Evolutionary conservation across 2,797 vertebrate genomes (phyloP).

Genomic region (Myotis myotis): DNA sequence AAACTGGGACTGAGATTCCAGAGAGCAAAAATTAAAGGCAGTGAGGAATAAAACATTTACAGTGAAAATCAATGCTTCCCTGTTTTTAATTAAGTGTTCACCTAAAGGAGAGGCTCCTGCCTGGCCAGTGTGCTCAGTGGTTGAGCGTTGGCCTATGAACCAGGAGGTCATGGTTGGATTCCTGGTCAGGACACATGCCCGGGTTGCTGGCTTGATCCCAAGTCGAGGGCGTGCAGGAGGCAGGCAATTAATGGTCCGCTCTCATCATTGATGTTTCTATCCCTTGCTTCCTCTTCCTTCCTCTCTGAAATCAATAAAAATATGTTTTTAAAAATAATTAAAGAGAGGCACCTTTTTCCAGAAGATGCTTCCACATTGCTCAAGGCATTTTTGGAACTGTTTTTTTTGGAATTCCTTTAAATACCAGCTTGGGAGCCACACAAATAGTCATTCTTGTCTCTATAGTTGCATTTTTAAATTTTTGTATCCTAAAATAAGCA

Average conservation of each 20-base stretch:
- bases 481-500: constrained; percentile 21
- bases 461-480: background rate
- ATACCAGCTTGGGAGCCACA: background rate
- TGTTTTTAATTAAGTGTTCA: background rate
- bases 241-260: too few relatives aligned
- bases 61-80: background rate
- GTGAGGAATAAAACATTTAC: background rate
- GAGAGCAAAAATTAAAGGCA: background rate
- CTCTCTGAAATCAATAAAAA: too few relatives aligned
- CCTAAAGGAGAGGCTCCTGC: background rate
- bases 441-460: background rate
- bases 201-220: too few relatives aligned
- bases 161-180: too few relatives aligned
- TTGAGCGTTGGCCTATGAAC: too few relatives aligned
- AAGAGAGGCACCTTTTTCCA: background rate
- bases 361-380: background rate
- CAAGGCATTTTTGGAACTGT: background rate
- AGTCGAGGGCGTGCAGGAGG: too few relatives aligned
- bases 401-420: constrained; percentile 39
- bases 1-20: background rate
- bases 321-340: too few relatives aligned
- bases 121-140: too few relatives aligned
- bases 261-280: too few relatives aligned
- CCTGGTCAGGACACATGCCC: too few relatives aligned
- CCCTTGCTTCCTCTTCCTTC: too few relatives aligned